Percentiles rank a stretch among this genome's conserved stretches.
Evolutionary conservation across 1,140 invertebrate genomes (phyloP).

Genomic region (Papilio dardanus): DNA sequence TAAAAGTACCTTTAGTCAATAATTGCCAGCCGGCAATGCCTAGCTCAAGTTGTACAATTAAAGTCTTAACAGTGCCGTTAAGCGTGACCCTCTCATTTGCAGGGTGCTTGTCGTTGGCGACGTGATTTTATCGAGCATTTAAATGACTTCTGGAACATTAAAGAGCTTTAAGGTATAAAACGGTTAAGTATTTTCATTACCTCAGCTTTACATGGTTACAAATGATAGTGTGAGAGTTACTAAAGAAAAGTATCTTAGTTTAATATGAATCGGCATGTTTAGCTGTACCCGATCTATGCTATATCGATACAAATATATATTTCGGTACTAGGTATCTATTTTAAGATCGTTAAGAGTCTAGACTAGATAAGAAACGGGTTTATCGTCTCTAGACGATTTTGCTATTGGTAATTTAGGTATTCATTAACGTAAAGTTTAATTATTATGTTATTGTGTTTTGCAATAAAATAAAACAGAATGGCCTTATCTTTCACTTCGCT

Average conservation of each 20-base stretch:
- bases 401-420: too few relatives aligned
- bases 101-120: conserved; percentile 36
- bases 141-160: conserved; percentile 34
- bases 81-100: conserved; percentile 37
- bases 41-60: conserved; percentile 36
- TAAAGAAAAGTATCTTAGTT: too few relatives aligned
- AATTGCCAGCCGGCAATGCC: conserved; percentile 25
- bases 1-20: conserved; percentile 31
- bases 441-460: not conserved
- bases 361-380: too few relatives aligned
- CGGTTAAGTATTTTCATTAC: conserved; percentile 25
- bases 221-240: not conserved
- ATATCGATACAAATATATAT: too few relatives aligned
- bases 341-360: too few relatives aligned
- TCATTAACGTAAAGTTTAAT: too few relatives aligned
- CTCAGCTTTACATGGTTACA: not conserved
- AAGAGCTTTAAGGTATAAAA: conserved; percentile 36
- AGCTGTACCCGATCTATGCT: too few relatives aligned
- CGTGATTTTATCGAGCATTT: conserved; percentile 35
- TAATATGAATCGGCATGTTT: too few relatives aligned
- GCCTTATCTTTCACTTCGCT: not conserved
- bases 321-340: too few relatives aligned
- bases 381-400: too few relatives aligned
- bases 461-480: not conserved
- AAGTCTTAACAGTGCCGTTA: conserved; percentile 36